Base-by-base conservation (phyloP, 2,888 invertebrate genomes). In the Aphidoletes aphidimyza region DNA sequence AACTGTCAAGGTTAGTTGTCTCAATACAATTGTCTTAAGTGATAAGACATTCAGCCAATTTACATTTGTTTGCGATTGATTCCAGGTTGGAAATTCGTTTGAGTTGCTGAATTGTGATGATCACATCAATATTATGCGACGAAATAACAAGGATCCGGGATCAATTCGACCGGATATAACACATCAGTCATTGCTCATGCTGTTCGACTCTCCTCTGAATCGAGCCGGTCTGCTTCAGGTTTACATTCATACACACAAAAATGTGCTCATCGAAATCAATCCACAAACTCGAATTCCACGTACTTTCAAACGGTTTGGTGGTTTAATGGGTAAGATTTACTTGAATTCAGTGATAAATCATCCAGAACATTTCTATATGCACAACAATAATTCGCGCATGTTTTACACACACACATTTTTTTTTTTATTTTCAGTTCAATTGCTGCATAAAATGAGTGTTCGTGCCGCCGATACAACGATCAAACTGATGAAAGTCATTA, bases 221-320 rank as follows among this genome's bases (percentile, higher is more conserved):
- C 92, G 99, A 87, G 98, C 98, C 81, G 98, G 98, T 0, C 91
- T 98, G 26, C 91, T 99, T n/a, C 98, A 99, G 92, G 97, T 98
- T 1, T 98, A 97, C 88, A 92, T 98, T 85, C 96, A 95, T 87
- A 98, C 98, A 6, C 95, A 94, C 88, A 96, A 95, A 88, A 97
- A 97, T 92, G 96, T 97, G 54, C 91, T 98, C 0, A 97, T 98
- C 87, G 97, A 98, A 93, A 93, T 98, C 42, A 98, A 98, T 90
- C 98, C 99, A 54, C 98, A 98, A 90, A 98, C 98, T 0, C 93
- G 98, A 88, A 97, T 99, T 90, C 99, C 99, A 0, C 92, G 98
- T 86, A 99, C 98, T 0, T 99, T 97, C 89, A 98, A 98, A 89
- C 92, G 98, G 89, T 99, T 99, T 92, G 97, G 97, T 87, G 98